Percentiles rank a stretch among this genome's conserved stretches.
phyloP scores from a whole-genome alignment of 1,140 invertebrate genomes.

The Papilio machaon region DNA sequence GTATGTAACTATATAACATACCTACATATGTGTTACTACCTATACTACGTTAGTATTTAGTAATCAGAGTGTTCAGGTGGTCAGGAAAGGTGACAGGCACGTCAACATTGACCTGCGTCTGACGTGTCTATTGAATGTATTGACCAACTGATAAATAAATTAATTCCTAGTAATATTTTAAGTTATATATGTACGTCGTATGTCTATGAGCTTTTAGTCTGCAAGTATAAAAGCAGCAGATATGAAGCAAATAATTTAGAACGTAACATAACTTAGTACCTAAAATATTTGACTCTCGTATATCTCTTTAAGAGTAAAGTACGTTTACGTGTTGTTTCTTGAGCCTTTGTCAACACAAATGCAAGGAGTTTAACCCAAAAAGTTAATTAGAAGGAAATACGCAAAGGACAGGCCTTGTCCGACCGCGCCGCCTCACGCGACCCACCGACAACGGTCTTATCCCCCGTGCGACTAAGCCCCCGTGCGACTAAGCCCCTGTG shows the following conservation, averaged over 20 bases:
- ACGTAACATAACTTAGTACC: too few relatives aligned
- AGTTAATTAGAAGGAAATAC: slow-evolving; percentile 22
- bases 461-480: not conserved
- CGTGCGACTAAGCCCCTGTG: not conserved
- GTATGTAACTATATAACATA: not conserved
- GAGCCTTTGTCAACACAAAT: slow-evolving; percentile 13
- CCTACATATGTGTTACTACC: too few relatives aligned
- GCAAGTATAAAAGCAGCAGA: too few relatives aligned
- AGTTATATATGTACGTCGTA: too few relatives aligned
- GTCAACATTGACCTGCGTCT: not conserved
- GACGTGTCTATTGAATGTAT: not conserved
- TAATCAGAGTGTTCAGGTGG: not conserved
- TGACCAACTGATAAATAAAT: not conserved
- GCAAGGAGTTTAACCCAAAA: slow-evolving; percentile 22
- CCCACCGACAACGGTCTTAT: not conserved
- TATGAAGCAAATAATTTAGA: too few relatives aligned
- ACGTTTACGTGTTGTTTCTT: not conserved
- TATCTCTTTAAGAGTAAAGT: not conserved
- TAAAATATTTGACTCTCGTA: too few relatives aligned
- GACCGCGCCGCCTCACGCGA: not conserved
- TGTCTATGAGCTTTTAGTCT: too few relatives aligned
- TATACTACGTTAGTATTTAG: too few relatives aligned
- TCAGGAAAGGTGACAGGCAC: not conserved
- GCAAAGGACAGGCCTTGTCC: slow-evolving; percentile 5
- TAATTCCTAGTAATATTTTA: not conserved